Conservation (phyloP, 37 sponge, comb jelly and placozoan genomes). For the Axinella damicornis region DNA sequence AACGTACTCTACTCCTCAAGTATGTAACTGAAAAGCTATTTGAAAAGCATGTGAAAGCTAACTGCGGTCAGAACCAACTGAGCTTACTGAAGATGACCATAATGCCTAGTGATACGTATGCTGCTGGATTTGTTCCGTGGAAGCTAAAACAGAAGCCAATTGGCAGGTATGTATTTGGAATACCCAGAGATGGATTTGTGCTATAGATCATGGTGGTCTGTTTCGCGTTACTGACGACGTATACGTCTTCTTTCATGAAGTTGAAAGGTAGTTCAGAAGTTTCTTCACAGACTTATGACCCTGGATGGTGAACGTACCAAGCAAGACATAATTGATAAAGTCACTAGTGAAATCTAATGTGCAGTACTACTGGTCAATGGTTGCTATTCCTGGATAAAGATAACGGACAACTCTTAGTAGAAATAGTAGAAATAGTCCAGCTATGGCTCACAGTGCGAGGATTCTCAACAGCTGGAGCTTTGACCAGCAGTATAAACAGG, state of each 20-base stretch:
- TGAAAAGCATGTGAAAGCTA: neutral
- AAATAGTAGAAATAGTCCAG: constrained; percentile 32
- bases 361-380: constrained; percentile 36
- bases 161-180: too few species aligned
- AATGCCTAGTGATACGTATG: neutral
- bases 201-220: neutral
- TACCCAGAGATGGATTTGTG: neutral
- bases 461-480: constrained; percentile 25
- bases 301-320: neutral
- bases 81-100: neutral
- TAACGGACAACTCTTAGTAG: constrained; percentile 14
- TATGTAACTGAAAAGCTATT: neutral
- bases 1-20: neutral
- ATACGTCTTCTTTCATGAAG: neutral
- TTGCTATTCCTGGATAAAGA: neutral
- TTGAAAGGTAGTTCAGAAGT: neutral
- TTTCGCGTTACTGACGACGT: neutral
- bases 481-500: too few species aligned
- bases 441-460: constrained; percentile 50
- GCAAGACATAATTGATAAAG: constrained; percentile 5
- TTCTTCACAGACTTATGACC: neutral
- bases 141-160: neutral
- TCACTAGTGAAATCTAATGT: constrained; percentile 30
- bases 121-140: neutral
- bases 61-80: neutral